These are phyloP conservation scores for Drosophila eohydei DNA, from an alignment of 2,888 invertebrate genomes.

Conservation along the genomic window DNA sequence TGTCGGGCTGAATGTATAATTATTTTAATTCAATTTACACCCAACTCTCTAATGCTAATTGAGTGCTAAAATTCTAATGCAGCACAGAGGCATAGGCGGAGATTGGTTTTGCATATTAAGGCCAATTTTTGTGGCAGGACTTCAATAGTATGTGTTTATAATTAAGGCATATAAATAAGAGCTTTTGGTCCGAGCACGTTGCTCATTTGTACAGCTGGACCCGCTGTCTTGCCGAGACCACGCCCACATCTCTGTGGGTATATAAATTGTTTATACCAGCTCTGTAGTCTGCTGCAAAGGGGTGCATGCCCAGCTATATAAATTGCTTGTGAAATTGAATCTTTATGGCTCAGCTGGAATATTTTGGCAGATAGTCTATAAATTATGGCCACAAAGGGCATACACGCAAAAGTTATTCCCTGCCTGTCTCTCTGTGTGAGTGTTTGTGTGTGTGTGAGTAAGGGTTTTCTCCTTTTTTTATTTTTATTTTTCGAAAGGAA, in stretches of 20 bases:
- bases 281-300: conserved; percentile 52
- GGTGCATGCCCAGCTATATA: conserved; percentile 67
- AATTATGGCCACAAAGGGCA: conserved; percentile 82
- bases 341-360: conserved; percentile 81
- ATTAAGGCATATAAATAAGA: conserved; percentile 73
- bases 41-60: conserved; percentile 43
- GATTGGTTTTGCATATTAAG: conserved; percentile 41
- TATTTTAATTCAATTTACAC: conserved; percentile 76
- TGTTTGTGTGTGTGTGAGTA: neutral
- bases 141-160: conserved; percentile 37
- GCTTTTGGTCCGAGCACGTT: conserved; percentile 57
- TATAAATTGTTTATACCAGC: conserved; percentile 61
- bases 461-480: conserved; percentile 37
- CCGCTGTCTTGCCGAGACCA: conserved; percentile 1
- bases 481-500: conserved; percentile 19
- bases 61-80: conserved; percentile 27
- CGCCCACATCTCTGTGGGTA: conserved; percentile 42
- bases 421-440: neutral
- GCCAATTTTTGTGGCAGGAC: conserved; percentile 30
- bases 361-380: conserved; percentile 81
- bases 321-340: conserved; percentile 81
- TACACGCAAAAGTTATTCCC: conserved; percentile 70
- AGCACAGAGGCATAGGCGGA: neutral
- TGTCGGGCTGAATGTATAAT: conserved; percentile 46
- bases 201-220: conserved; percentile 65